Evolutionary conservation across 2,888 invertebrate genomes (phyloP).

Genomic region (Torymus auratus): DNA sequence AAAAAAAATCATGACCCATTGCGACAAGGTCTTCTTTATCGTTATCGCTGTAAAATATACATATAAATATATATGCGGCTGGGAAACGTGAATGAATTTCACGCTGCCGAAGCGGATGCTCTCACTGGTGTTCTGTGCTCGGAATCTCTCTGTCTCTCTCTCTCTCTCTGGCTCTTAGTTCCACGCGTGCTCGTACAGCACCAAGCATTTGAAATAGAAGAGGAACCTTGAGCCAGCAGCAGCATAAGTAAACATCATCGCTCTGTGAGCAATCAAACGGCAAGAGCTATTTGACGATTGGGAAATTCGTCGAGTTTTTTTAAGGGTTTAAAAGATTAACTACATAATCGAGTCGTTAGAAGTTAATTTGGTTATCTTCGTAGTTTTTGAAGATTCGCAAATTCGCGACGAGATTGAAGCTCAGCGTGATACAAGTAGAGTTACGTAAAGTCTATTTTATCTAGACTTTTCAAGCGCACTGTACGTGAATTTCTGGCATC

Average conservation of each 20-base stretch:
- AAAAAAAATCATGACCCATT: conserved; percentile 36
- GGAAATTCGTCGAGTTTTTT: not conserved
- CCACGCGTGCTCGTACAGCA: no score
- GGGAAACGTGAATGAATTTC: conserved; percentile 17
- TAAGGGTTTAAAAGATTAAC: not conserved
- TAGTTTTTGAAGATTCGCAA: no score
- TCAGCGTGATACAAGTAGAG: no score
- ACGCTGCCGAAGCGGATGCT: conserved; percentile 28
- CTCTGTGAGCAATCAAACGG: conserved; percentile 10
- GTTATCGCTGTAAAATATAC: conserved; percentile 21
- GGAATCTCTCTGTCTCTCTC: no score
- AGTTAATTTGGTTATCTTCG: no score
- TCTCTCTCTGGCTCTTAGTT: no score
- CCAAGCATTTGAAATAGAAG: conserved; percentile 3
- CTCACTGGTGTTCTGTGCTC: no score
- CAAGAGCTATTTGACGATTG: not conserved
- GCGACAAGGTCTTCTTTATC: conserved; percentile 54
- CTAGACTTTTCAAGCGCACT: no score
- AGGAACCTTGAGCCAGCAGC: conserved; percentile 19
- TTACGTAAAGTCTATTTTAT: no score
- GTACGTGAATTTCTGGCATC: no score
- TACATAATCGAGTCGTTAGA: not conserved
- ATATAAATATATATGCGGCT: conserved; percentile 6
- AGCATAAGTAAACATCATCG: not conserved
- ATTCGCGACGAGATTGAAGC: no score